phyloP scores from a whole-genome alignment of 2,888 invertebrate species.

The Synanthedon formicaeformis region DNA sequence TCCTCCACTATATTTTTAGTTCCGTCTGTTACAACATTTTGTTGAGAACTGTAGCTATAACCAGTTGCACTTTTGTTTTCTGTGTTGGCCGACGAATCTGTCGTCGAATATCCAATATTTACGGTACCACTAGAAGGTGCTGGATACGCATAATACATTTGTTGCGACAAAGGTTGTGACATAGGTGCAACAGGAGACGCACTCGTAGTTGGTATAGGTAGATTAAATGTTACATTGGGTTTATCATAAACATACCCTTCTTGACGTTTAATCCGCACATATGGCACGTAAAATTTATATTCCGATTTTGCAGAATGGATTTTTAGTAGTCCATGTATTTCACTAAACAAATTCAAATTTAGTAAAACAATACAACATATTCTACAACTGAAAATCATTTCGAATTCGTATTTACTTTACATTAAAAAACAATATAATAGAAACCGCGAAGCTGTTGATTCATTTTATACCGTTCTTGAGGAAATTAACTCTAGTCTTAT shows the following conservation, averaged over 20 bases:
- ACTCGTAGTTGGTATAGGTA: slow-evolving; percentile 34
- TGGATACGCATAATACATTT: slow-evolving; percentile 60
- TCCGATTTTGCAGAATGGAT: slow-evolving; percentile 21
- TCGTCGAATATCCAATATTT: slow-evolving; percentile 20
- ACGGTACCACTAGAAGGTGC: slow-evolving; percentile 29
- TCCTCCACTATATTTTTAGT: not conserved
- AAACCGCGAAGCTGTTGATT: slow-evolving; percentile 18
- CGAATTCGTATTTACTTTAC: too few species aligned
- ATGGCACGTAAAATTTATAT: slow-evolving; percentile 17
- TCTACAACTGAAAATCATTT: too few species aligned
- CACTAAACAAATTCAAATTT: too few species aligned
- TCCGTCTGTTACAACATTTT: not conserved
- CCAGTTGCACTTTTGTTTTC: slow-evolving; percentile 4
- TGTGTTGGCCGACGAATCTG: slow-evolving; percentile 8
- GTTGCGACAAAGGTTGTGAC: slow-evolving; percentile 46
- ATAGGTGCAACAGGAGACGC: slow-evolving; percentile 42
- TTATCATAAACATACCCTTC: slow-evolving; percentile 57
- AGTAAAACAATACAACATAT: too few species aligned
- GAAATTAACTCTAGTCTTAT: slow-evolving; percentile 18
- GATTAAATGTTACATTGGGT: slow-evolving; percentile 50
- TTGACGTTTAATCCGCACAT: slow-evolving; percentile 32
- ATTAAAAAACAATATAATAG: slow-evolving; percentile 19
- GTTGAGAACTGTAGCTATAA: slow-evolving; percentile 10
- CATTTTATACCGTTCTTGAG: slow-evolving; percentile 42
- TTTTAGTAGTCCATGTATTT: slow-evolving; percentile 1